Evolutionary conservation across 2,888 invertebrate species (phyloP).

Genomic region (Apamea monoglypha): DNA sequence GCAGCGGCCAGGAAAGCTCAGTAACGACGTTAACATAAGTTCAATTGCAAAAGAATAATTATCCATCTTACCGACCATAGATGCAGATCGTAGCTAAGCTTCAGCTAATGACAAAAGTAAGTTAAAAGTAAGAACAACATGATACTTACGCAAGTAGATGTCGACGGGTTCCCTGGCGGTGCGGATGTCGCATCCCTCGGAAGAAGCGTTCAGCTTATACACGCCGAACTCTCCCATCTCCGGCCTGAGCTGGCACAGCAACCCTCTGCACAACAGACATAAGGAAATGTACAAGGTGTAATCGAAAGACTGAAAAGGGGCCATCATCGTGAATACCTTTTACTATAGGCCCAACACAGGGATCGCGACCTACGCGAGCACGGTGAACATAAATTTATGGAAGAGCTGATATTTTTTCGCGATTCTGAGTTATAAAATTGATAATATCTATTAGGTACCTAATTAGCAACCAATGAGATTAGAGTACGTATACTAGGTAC

Average conservation of each 20-base stretch:
- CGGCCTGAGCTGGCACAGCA: conserved; percentile 91
- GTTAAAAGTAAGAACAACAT: not conserved
- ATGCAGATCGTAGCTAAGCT: not conserved
- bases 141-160: conserved; percentile 92
- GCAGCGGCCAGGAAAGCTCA: not conserved
- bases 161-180: conserved; percentile 92
- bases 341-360: too few species aligned
- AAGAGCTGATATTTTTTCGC: not conserved
- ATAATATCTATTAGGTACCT: not conserved
- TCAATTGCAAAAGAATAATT: not conserved
- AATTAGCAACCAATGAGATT: not conserved
- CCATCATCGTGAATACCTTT: not conserved
- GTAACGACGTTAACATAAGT: not conserved
- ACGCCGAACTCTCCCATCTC: conserved; percentile 93
- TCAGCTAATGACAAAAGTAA: not conserved
- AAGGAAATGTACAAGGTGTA: not conserved
- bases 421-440: not conserved
- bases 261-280: conserved; percentile 81
- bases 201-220: conserved; percentile 91
- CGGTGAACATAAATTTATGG: not conserved
- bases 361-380: too few species aligned
- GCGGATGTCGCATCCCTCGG: conserved; percentile 89
- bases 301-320: not conserved
- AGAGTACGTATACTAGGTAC: not conserved
- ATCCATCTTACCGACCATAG: too few species aligned